These are phyloP conservation scores for Bucco capensis DNA, from an alignment of 2,113 vertebrate genomes.

Conservation along the genomic window DNA sequence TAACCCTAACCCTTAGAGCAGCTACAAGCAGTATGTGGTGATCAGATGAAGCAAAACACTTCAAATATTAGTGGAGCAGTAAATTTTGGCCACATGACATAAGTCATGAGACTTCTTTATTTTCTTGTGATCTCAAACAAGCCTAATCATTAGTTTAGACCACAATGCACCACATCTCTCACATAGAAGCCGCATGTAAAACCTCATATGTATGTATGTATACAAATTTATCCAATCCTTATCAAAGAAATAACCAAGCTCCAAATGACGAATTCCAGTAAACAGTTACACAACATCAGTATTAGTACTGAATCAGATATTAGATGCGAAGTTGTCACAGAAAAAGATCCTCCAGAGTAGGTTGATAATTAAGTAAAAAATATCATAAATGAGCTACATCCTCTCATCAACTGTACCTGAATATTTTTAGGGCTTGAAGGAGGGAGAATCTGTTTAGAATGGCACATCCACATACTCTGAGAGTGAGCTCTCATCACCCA, in stretches of 20 bases:
- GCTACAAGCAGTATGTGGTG: not conserved
- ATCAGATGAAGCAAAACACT: not conserved
- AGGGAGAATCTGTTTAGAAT: not conserved
- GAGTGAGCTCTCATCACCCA: conserved; percentile 46
- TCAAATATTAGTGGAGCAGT: not conserved
- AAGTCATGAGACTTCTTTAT: not conserved
- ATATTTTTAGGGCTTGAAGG: not conserved
- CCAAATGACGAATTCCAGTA: not conserved
- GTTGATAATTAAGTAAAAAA: not conserved
- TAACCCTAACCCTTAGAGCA: not conserved
- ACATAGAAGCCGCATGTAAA: not conserved
- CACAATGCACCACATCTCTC: not conserved
- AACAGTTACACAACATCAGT: not conserved
- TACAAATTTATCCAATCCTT: not conserved
- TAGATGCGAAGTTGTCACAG: not conserved
- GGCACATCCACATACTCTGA: not conserved
- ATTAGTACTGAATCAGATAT: not conserved
- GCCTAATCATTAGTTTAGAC: not conserved
- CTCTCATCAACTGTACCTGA: not conserved
- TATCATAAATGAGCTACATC: not conserved
- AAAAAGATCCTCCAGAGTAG: not conserved
- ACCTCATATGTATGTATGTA: rapidly evolving
- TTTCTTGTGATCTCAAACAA: not conserved
- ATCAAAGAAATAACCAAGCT: not conserved
- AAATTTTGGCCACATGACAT: not conserved